Percentiles rank a stretch among this genome's conserved stretches.
phyloP scores from a whole-genome alignment of 2,113 vertebrate genomes.

The Scopus umbretta region DNA sequence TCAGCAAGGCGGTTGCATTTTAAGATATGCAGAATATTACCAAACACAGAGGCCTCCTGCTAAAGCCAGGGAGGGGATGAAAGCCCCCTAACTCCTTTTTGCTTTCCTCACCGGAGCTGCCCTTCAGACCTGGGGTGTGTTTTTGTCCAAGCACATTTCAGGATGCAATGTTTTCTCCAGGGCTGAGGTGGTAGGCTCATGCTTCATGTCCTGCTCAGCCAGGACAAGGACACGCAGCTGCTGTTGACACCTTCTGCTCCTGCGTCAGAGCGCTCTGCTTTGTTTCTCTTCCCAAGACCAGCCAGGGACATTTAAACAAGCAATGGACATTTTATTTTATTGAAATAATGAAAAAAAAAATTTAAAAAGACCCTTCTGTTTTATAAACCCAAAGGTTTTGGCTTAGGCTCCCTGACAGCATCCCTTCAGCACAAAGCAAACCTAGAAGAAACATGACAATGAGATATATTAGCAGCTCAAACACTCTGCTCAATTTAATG shows the following conservation, averaged over 20 bases:
- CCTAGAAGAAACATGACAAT: not conserved
- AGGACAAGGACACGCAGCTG: not conserved
- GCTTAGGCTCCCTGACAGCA: not conserved
- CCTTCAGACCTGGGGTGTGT: not conserved
- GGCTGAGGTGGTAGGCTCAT: not conserved
- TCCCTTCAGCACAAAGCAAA: not conserved
- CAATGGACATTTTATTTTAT: not conserved
- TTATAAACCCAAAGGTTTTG: not conserved
- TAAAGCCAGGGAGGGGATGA: not conserved
- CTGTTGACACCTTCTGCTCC: not conserved
- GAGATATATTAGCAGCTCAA: not conserved
- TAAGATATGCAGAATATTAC: not conserved
- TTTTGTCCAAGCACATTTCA: not conserved
- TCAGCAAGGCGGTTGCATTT: not conserved
- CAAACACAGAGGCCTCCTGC: not conserved
- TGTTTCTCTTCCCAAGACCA: not conserved
- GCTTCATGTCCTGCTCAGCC: not conserved
- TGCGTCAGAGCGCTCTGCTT: not conserved
- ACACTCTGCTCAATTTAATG: not conserved
- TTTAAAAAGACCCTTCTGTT: not conserved
- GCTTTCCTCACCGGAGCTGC: not conserved
- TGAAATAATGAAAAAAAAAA: not conserved
- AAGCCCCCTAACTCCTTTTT: not conserved
- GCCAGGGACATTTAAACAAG: not conserved
- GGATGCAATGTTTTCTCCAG: not conserved